A percentile compares a stretch with the other conserved stretches of the same genome.
phyloP scores from a whole-genome alignment of 2,888 invertebrate species.

The Phortica magna region DNA sequence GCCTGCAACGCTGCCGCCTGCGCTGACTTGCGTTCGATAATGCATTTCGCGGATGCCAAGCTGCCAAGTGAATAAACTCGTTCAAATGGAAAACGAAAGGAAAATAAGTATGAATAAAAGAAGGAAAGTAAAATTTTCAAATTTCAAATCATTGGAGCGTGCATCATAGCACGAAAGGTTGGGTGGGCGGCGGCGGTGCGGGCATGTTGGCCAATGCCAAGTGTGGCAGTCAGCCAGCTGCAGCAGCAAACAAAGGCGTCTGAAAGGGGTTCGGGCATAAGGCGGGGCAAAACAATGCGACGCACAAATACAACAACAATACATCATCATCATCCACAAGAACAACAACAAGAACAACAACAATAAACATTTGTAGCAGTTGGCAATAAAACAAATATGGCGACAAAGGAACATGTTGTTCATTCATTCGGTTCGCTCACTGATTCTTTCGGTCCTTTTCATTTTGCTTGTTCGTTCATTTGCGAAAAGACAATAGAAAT shows the following conservation, averaged over 20 bases:
- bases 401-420: conserved; percentile 17
- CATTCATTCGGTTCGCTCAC: neutral
- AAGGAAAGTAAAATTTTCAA: conserved; percentile 20
- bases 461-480: neutral
- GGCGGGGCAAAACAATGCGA: neutral
- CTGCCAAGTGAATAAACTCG: conserved; percentile 32
- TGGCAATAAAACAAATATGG: conserved; percentile 62
- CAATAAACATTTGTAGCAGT: conserved; percentile 47
- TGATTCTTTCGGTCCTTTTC: neutral
- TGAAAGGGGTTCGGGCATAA: neutral
- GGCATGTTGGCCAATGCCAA: neutral
- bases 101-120: conserved; percentile 23
- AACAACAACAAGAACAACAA: conserved; percentile 6
- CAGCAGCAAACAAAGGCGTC: neutral
- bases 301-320: neutral
- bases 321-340: neutral
- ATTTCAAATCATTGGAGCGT: conserved; percentile 23
- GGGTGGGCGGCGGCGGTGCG: neutral
- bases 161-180: neutral
- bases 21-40: neutral
- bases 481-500: neutral
- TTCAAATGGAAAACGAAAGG: conserved; percentile 28
- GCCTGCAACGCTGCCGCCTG: neutral
- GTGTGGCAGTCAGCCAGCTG: neutral
- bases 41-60: conserved; percentile 10